These are phyloP conservation scores for Sebastes kiyomatsui DNA, from an alignment of 2,797 vertebrate genomes.

Conservation along the genomic window DNA sequence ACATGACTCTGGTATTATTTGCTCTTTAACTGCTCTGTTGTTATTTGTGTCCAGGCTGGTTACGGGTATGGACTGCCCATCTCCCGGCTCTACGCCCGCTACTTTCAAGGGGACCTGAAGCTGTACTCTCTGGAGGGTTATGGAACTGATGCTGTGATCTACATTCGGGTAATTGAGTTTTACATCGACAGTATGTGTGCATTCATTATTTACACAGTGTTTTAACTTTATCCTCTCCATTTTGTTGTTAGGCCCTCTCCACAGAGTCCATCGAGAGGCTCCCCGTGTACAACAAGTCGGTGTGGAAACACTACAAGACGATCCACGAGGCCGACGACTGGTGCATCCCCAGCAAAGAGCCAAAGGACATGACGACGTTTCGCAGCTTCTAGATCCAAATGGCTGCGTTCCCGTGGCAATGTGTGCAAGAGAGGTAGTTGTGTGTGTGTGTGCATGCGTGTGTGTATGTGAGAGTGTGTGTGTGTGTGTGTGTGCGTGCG, in stretches of 20 bases:
- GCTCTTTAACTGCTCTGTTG: background rate
- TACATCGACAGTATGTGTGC: background rate
- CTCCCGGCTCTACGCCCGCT: slow-evolving; percentile 95
- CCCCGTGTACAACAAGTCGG: slow-evolving; percentile 97
- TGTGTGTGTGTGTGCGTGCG: background rate
- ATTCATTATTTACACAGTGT: background rate
- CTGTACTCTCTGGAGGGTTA: slow-evolving; percentile 97
- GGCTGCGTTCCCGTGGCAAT: background rate
- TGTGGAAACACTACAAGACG: slow-evolving; percentile 96
- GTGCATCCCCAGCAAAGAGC: slow-evolving; percentile 97
- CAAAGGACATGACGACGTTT: slow-evolving; percentile 97
- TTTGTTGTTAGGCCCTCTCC: slow-evolving; percentile 88
- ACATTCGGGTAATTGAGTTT: slow-evolving; percentile 88
- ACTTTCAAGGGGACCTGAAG: slow-evolving; percentile 98
- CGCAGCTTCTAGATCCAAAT: slow-evolving; percentile 85
- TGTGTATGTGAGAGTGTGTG: background rate
- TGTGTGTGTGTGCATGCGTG: background rate
- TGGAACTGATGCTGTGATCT: slow-evolving; percentile 95
- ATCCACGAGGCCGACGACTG: slow-evolving; percentile 96
- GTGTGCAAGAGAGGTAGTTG: background rate
- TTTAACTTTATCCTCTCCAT: background rate
- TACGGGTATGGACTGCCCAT: slow-evolving; percentile 97
- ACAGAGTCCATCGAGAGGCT: slow-evolving; percentile 96
- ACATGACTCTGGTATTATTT: background rate
- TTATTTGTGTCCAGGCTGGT: slow-evolving; percentile 85